Evolutionary conservation across 2,113 vertebrate genomes (phyloP).

Genomic region (Oreocharis arfaki): DNA sequence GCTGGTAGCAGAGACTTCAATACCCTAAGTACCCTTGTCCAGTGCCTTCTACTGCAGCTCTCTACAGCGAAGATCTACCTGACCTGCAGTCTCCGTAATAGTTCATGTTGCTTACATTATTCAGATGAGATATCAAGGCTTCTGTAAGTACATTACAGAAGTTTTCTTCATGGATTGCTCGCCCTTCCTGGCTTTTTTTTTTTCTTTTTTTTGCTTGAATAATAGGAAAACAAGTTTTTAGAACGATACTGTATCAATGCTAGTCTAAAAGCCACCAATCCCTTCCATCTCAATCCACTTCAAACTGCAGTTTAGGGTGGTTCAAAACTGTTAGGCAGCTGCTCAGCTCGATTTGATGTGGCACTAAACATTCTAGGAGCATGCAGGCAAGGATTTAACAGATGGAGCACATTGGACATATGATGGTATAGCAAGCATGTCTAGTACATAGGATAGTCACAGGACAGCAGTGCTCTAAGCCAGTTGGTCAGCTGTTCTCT

Average conservation of each 20-base stretch:
- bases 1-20: neutral
- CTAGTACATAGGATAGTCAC: neutral
- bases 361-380: neutral
- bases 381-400: neutral
- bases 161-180: neutral
- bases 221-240: neutral
- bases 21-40: neutral
- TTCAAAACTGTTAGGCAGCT: neutral
- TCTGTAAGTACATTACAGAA: neutral
- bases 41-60: neutral
- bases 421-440: neutral
- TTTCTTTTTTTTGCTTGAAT: neutral
- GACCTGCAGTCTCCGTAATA: neutral
- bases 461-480: neutral
- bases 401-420: neutral
- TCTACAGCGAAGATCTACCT: neutral
- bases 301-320: neutral
- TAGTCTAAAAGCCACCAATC: neutral
- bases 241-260: neutral
- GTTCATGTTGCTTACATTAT: neutral
- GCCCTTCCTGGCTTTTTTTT: neutral
- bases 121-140: neutral
- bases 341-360: neutral
- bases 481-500: neutral
- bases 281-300: neutral